phyloP scores from a whole-genome alignment of 64 coral and sea anemone species.

The Dendronephthya gigantea region DNA sequence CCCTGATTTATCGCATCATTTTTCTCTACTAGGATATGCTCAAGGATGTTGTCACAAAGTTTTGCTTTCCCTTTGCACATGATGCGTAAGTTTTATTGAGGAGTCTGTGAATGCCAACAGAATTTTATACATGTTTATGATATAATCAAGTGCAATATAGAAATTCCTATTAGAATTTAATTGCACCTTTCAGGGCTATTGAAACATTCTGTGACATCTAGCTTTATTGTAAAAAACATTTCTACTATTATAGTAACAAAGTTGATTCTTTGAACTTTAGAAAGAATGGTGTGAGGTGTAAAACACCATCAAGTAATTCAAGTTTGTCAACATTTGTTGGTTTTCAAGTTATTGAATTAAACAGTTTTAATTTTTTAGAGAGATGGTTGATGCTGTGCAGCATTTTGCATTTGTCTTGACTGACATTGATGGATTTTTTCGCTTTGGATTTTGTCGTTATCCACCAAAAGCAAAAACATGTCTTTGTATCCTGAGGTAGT shows the following conservation, averaged over 20 bases:
- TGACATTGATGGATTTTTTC: slow-evolving; percentile 66
- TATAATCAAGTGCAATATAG: too few relatives aligned
- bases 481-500: slow-evolving; percentile 83
- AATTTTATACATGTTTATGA: too few relatives aligned
- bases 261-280: too few relatives aligned
- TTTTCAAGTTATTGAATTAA: neutral
- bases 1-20: too few relatives aligned
- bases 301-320: too few relatives aligned
- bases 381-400: slow-evolving; percentile 68
- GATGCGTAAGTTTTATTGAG: neutral
- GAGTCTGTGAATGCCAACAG: neutral
- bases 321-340: too few relatives aligned
- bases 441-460: slow-evolving; percentile 96
- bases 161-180: too few relatives aligned
- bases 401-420: slow-evolving; percentile 91
- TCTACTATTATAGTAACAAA: too few relatives aligned
- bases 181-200: too few relatives aligned
- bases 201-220: too few relatives aligned
- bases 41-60: neutral
- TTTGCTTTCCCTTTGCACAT: slow-evolving; percentile 3
- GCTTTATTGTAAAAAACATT: too few relatives aligned
- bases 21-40: neutral
- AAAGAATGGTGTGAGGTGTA: too few relatives aligned
- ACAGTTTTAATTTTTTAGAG: neutral
- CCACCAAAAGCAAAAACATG: slow-evolving; percentile 83